Evolutionary conservation across 35 echinoderm and acorn worm genomes (phyloP), one percentile per base, ranked within the genome.

Genomic region (Chiridota heheva): DNA sequence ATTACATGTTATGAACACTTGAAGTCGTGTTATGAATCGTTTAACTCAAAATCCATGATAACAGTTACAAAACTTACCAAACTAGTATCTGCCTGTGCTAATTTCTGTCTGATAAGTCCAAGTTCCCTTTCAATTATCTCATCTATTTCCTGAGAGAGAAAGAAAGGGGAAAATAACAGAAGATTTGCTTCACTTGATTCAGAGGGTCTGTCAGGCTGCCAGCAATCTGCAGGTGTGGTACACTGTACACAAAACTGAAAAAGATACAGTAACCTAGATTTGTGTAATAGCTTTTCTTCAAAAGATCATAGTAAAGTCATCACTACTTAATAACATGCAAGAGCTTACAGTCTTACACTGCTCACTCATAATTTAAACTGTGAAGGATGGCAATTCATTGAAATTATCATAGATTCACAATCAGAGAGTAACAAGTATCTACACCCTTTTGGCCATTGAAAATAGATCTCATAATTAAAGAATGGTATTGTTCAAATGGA

Each of bases 41-140:
- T 3, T 66, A 18, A 22, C 41, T 2, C 15, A 26, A 18, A 46
- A 64, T 63, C n/a, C 7, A 1, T 27, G 8, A 28, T 72, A 73
- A 32, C 10, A 31, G 13, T n/a, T 7, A 56, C 26, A 2, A 37
- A 15, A 56, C 74, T 51, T 82, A 96, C 92, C 87, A 69, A 29
- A 43, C 66, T 71, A 63, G 82, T 64, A 40, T 96, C 87, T 48
- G 92, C 87, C 49, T 96, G 92, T 31, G 82, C 71, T n/a, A 96
- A 58, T 58, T 90, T 90, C 48, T 86, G 69, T 78, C 82, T 90
- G 25, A 96, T 40, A 17, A 90, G 82, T 36, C 90, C 92, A 32
- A 96, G 34, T 69, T 96, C 87, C 42, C 83, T 96, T 72, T 90
- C 62, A 16, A 90, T 76, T 46, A 87, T 83, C 70, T 83, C 77